Evolutionary conservation across 2,797 vertebrate genomes (phyloP), one percentile per base, ranked within the genome.

Genomic region (Brotula barbata): DNA sequence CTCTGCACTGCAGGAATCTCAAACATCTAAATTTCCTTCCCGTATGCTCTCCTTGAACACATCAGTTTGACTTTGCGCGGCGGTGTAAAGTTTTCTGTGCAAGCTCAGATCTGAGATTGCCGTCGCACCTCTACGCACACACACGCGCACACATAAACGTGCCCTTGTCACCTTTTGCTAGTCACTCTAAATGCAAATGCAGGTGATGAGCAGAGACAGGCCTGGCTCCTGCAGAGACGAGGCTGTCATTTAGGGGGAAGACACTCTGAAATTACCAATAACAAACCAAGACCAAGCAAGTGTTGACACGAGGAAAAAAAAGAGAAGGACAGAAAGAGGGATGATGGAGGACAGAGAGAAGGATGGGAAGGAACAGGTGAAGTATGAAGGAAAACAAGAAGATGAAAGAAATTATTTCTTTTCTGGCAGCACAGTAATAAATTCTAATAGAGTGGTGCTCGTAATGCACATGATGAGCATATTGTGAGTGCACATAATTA

Each of bases 161-260:
- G 34, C 47, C 45, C 68, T 41, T 64, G 64, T 74, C 80, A 84
- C 81, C 79, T 85, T 79, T 78, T 71, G 66, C 79, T 33, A 82
- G 79, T 93, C 87, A 90, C 91, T 93, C 90, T 93, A 93, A 92
- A 93, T 93, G 93, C 91, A 92, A 93, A 92, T 93, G 78, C 71
- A 60, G 82, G 76, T 84, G 85, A 90, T 90, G 86, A 74, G 47
- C 63, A 70, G 71, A 86, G 84, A 86, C 76, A 59, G 81, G 65
- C 71, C 81, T 22, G 85, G 67, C 82, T 74, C 49, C 71, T 79
- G 77, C 77, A 88, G 85, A 91, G 89, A 92, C 89, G 89, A 79
- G 85, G 87, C 86, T 92, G 92, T 93, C 91, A 89, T 92, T 92
- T 92, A 88, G 83, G 83, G 75, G 53, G 64, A 76, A 79, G 87